Evolutionary conservation across 2,113 vertebrate genomes (phyloP), one percentile per base, ranked within the genome.

Genomic region (Apus apus): DNA sequence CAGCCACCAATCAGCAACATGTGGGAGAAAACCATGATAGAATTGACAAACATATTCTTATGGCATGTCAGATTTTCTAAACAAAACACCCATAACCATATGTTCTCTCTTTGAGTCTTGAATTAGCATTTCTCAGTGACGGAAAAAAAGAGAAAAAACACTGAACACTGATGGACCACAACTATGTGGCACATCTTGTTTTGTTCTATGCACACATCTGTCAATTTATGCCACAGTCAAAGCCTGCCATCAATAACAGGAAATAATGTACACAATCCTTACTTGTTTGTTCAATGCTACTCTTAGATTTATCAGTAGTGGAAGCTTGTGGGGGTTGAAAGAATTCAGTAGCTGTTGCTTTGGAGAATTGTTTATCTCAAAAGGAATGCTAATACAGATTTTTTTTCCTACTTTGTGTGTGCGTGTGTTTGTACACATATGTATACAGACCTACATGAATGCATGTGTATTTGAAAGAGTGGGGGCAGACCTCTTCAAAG

Each of bases 171-270:
- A 54, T 71, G 77, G 71, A 83, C 60, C 29, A 95, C 73, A 97
- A 93, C 34, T 83, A 58, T 85, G 36, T 85, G 61, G 68, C 71
- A 93, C 50, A 70, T 51, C 57, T 95, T 96, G 32, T 80, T 96
- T 95, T 96, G n/a, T 94, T 96, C 74, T 91, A 84, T 90, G 96
- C 75, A 90, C n/a, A 64, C 76, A 80, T 96, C 78, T 96, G 76
- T 93, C 79, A 67, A n/a, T 12, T 80, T 51, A 34, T 64, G 74
- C 46, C 89, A 60, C 85, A 77, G 77, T 92, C 58, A 75, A 65
- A 84, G 66, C 16, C 34, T 93, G 54, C 58, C 76, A 89, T 75
- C 64, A 66, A 25, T 72, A 74, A 65, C 56, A 79, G 72, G 54
- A 94, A 72, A n/a, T 30, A 38, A 17, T 32, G 20, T 75, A 50